Evolutionary conservation across 2,113 vertebrate species (phyloP).

Genomic region (Lates calcarifer): DNA sequence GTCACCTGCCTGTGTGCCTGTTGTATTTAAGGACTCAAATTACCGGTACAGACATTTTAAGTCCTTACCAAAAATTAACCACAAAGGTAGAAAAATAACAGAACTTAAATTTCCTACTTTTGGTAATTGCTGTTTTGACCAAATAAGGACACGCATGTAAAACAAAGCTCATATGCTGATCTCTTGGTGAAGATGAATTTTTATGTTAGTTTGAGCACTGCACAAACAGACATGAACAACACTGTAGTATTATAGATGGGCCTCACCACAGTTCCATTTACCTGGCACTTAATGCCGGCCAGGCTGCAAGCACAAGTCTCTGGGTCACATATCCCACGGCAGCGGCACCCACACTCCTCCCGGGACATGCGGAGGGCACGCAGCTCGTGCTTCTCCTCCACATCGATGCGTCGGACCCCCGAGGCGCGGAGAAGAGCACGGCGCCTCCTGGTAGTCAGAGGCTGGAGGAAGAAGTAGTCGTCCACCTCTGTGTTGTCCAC

Average conservation of each 20-base stretch:
- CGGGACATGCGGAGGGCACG: constrained; percentile 93
- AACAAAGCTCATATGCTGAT: too few relatives aligned
- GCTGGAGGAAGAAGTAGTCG: constrained; percentile 98
- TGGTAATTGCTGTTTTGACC: neutral
- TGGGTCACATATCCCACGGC: constrained; percentile 94
- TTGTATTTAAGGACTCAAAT: too few relatives aligned
- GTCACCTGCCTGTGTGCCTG: too few relatives aligned
- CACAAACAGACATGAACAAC: constrained; percentile 53
- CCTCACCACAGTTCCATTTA: constrained; percentile 86
- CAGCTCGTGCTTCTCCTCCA: constrained; percentile 96
- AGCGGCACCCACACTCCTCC: constrained; percentile 98
- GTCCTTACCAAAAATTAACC: too few relatives aligned
- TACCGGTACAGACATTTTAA: too few relatives aligned
- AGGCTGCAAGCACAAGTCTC: constrained; percentile 97
- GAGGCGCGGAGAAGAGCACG: constrained; percentile 92
- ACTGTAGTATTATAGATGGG: constrained; percentile 69
- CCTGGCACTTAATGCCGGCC: constrained; percentile 99
- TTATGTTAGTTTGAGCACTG: neutral
- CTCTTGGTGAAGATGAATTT: neutral
- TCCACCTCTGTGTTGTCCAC: constrained; percentile 98
- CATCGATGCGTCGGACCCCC: constrained; percentile 95
- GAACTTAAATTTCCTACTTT: neutral
- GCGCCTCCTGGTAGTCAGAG: constrained; percentile 94
- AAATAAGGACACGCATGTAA: neutral
- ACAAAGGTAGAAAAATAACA: too few relatives aligned